Conservation (phyloP, 2,888 invertebrate species). For the Drosophila mimetica region DNA sequence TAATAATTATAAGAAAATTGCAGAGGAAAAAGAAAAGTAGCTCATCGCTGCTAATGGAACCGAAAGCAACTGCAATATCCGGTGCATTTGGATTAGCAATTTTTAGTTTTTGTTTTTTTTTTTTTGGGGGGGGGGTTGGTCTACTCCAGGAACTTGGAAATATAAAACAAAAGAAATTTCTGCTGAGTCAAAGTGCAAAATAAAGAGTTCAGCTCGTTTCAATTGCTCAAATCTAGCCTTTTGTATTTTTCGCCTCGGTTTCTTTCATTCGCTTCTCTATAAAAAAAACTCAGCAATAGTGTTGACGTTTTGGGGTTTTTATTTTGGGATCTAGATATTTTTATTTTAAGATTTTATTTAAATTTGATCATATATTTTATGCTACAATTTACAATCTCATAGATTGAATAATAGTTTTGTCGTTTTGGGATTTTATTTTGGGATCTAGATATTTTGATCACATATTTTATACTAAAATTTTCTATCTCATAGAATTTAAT, state of each 20-base stretch:
- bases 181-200: slow-evolving; percentile 41
- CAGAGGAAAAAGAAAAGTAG: slow-evolving; percentile 3
- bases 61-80: slow-evolving; percentile 65
- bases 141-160: slow-evolving; percentile 7
- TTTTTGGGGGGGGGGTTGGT: not conserved
- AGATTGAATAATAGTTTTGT: too few species aligned
- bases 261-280: not conserved
- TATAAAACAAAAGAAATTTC: slow-evolving; percentile 38
- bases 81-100: slow-evolving; percentile 51
- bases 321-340: not conserved
- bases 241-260: slow-evolving; percentile 2
- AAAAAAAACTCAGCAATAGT: not conserved
- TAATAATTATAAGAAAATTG: not conserved
- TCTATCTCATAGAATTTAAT: too few species aligned
- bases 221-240: slow-evolving; percentile 33
- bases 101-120: slow-evolving; percentile 2
- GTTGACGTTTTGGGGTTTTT: not conserved
- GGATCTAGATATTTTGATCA: too few species aligned
- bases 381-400: too few species aligned
- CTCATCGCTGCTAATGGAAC: slow-evolving; percentile 29
- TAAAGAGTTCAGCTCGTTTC: slow-evolving; percentile 26
- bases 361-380: too few species aligned
- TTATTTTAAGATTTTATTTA: not conserved
- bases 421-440: too few species aligned
- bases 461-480: too few species aligned